Evolutionary conservation across 2,888 invertebrate species (phyloP).

Genomic region (Schizotus pectinicornis): DNA sequence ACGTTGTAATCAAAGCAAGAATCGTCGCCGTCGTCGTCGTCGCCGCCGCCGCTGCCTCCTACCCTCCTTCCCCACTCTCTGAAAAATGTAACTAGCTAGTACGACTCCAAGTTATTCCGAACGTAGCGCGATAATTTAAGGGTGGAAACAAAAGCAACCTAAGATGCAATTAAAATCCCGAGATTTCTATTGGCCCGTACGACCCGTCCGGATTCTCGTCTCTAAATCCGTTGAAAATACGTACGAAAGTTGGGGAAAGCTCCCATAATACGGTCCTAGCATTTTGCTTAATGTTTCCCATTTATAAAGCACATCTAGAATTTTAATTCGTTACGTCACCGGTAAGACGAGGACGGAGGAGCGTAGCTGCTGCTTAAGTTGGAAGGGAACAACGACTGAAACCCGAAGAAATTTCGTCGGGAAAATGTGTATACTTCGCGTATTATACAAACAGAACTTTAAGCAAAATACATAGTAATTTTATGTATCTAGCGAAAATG

Average conservation of each 20-base stretch:
- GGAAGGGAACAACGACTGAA: slow-evolving; percentile 41
- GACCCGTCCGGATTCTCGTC: slow-evolving; percentile 37
- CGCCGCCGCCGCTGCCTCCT: not conserved
- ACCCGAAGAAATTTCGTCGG: slow-evolving; percentile 45
- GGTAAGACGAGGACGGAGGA: slow-evolving; percentile 12
- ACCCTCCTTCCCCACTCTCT: not conserved
- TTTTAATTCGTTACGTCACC: slow-evolving; percentile 42
- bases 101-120: slow-evolving; percentile 15
- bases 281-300: slow-evolving; percentile 55
- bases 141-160: slow-evolving; percentile 59
- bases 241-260: slow-evolving; percentile 37
- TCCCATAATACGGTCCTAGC: slow-evolving; percentile 44
- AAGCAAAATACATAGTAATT: slow-evolving; percentile 58
- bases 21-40: not conserved
- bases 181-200: slow-evolving; percentile 57
- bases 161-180: slow-evolving; percentile 61
- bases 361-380: slow-evolving; percentile 1
- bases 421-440: slow-evolving; percentile 51
- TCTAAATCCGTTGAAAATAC: slow-evolving; percentile 45
- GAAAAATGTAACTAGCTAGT: slow-evolving; percentile 6
- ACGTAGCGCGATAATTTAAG: slow-evolving; percentile 51
- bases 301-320: slow-evolving; percentile 50
- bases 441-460: slow-evolving; percentile 54
- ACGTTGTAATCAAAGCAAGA: no score
- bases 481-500: slow-evolving; percentile 58